Base-by-base conservation (phyloP, 2,888 invertebrate genomes). In the Tuta absoluta region DNA sequence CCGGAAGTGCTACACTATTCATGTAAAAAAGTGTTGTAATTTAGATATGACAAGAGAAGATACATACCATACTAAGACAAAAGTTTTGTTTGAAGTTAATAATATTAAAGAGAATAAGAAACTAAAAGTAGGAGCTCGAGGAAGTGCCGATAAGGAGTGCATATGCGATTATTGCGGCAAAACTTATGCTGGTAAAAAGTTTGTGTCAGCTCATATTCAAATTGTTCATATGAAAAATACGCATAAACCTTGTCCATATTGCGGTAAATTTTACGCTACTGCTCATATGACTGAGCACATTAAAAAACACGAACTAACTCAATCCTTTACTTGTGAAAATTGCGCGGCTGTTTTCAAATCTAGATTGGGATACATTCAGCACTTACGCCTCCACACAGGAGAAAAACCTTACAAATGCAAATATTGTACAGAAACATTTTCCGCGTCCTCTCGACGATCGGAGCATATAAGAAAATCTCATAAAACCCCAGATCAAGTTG, bases 121-220 rank as follows among this genome's bases (percentile, higher is more conserved):
- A 23, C 69, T 85, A 0, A 82, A 78, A 72, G 86, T 86, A 0
- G 88, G 89, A 0, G 66, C 84, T 49, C 73, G 86, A 23, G 89
- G 89, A 0, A 84, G 87, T 10, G 73, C 79, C 0, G 71, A 80
- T 5, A 79, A 74, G 0, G 81, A 84, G 71, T 88, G 88, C 62
- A 77, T 85, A 10, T 91, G 91, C 21, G 87, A 90, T 65, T 84
- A 89, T 62, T 91, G 91, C 45, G 79, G 82, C 0, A 91, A 90
- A 64, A 85, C 72, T 11, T 89, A 87, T 64, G 79, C 84, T 0
- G 85, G 82, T 0, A 90, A 87, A 68, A 88, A 83, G 38, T 87
- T 84, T 62, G 77, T 91, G 0, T 73, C 78, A 0, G 85, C 90
- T 0, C 91, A 91, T 33, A 90, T 91, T n/a, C 85, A 87, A 68